phyloP scores from a whole-genome alignment of 2,113 vertebrate genomes.

The Oxygymnocypris stewartii region DNA sequence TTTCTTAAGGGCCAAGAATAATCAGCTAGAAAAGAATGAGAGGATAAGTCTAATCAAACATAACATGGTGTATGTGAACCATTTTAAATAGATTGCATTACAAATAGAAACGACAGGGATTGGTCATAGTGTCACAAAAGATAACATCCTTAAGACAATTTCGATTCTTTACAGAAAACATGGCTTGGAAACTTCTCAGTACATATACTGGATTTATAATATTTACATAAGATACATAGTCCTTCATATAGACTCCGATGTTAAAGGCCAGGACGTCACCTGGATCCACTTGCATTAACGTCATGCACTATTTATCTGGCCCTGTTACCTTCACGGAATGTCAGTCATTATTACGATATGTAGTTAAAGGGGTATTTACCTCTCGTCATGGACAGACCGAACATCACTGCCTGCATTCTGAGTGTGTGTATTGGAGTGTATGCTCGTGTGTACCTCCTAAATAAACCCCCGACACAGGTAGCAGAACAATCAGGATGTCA shows the following conservation, averaged over 20 bases:
- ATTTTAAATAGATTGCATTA: slow-evolving; percentile 57
- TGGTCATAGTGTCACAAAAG: slow-evolving; percentile 57
- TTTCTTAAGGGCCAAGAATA: not conserved
- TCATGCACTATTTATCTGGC: slow-evolving; percentile 5
- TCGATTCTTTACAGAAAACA: slow-evolving; percentile 61
- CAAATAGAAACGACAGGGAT: slow-evolving; percentile 57
- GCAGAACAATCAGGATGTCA: slow-evolving; percentile 8
- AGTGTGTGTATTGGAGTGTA: slow-evolving; percentile 9
- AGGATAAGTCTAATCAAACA: slow-evolving; percentile 7
- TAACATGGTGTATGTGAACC: slow-evolving; percentile 3
- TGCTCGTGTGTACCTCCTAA: slow-evolving; percentile 4
- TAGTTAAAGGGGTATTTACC: slow-evolving; percentile 44
- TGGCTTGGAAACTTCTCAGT: slow-evolving; percentile 62
- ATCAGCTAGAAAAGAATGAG: slow-evolving; percentile 4
- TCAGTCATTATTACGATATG: slow-evolving; percentile 27
- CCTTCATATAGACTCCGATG: slow-evolving; percentile 15
- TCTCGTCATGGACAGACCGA: slow-evolving; percentile 8
- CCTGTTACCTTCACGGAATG: slow-evolving; percentile 32
- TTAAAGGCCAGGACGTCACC: slow-evolving; percentile 32
- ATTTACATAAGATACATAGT: slow-evolving; percentile 44
- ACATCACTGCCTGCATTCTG: not conserved
- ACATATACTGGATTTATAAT: slow-evolving; percentile 33
- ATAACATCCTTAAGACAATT: slow-evolving; percentile 58
- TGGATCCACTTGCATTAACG: slow-evolving; percentile 19
- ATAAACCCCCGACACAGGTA: not conserved